Base-by-base conservation (phyloP, 2,888 invertebrate species). In the Drosophila nr. fundita region DNA sequence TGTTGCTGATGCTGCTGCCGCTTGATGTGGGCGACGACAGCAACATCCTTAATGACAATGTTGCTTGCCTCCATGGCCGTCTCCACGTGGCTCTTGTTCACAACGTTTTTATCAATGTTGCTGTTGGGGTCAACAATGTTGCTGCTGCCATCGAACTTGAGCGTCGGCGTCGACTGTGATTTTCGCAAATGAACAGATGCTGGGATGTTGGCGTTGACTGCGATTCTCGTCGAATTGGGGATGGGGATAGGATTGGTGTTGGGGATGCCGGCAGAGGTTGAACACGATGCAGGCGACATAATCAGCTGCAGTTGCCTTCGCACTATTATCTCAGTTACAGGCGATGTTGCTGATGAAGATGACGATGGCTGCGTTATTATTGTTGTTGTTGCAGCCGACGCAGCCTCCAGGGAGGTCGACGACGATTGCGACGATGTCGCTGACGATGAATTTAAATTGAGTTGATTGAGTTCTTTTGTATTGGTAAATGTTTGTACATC, bases 401-500 rank as follows among this genome's bases (percentile, higher is more conserved):
- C 62, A 80, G 82, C 75, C 82, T 76, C 76, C 72, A 79, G 64
- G 76, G 77, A 77, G 83, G 83, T 72, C 82, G 79, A 40, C 61
- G 65, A 50, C 73, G 55, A 77, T 57, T 50, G 68, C 64, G 63
- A 62, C 72, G 70, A 40, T 53, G 76, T 65, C 76, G 82, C 64
- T 72, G 83, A 69, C 70, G 82, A 82, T 79, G 80, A 86, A 80
- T 90, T 83, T 87, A 84, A 88, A 90, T 90, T 90, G 88, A 88
- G 80, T 88, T 90, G 89, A 87, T 87, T 87, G 89, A 84, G 82
- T 57, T 88, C 86, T 73, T 82, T 70, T 86, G 90, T 90, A 90
- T 90, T 89, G 89, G 90, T 89, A 90, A 85, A 82, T 90, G 82
- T 78, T 79, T 85, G 74, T 84, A 89, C 82, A 82, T 87, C 80